Evolutionary conservation across 2,888 invertebrate species (phyloP).

Genomic region (Liposcelis brunnea): DNA sequence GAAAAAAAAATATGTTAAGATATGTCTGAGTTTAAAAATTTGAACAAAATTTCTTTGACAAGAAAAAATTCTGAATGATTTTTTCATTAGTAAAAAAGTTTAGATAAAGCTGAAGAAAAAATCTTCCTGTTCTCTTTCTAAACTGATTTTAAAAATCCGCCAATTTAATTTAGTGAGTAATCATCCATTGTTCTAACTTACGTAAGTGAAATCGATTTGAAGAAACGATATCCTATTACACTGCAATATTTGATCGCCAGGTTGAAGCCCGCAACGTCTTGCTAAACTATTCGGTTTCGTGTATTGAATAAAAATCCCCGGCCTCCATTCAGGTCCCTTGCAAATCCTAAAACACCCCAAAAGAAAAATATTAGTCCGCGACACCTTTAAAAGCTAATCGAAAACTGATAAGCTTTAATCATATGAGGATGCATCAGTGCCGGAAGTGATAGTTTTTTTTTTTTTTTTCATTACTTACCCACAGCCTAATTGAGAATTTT

Average conservation of each 20-base stretch:
- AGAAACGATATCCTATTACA: constrained; percentile 56
- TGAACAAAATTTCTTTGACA: constrained; percentile 9
- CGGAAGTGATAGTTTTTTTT: constrained; percentile 3
- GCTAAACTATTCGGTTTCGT: constrained; percentile 81
- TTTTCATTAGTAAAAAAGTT: too few species aligned
- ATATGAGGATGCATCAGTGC: constrained; percentile 1
- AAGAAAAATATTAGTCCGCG: constrained; percentile 17
- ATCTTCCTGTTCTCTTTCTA: too few species aligned
- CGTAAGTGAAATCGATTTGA: constrained; percentile 66
- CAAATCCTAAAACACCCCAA: constrained; percentile 59
- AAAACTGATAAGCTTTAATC: background rate
- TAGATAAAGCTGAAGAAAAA: constrained; percentile 10
- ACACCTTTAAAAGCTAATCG: background rate
- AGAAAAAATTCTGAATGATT: background rate
- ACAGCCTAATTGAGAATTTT: constrained; percentile 68
- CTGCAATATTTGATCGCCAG: constrained; percentile 79
- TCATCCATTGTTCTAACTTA: too few species aligned
- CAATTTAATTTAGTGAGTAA: background rate
- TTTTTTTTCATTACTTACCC: constrained; percentile 35
- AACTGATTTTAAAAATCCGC: too few species aligned
- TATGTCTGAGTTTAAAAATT: constrained; percentile 8
- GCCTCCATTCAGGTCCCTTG: constrained; percentile 72
- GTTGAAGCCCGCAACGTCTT: constrained; percentile 67
- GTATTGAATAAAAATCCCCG: constrained; percentile 78
- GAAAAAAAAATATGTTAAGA: constrained; percentile 18